Base-by-base conservation (phyloP, 1,140 invertebrate species). In the Drosophila tsacasi region DNA sequence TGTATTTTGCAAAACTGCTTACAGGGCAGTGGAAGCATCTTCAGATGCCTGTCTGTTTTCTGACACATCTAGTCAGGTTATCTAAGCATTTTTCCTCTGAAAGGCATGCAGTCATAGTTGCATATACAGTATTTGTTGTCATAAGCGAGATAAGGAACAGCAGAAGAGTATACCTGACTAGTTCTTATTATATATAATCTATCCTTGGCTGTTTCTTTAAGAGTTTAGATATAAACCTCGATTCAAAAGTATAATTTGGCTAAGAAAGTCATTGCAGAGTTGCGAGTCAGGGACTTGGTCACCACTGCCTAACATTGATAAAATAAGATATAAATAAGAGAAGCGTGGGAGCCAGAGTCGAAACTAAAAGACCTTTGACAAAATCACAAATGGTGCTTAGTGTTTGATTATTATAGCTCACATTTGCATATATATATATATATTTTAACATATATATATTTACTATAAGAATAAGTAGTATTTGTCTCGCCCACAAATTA, bases 401-500 rank as follows among this genome's bases (percentile, higher is more conserved):
- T 2, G 25, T n/a, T 30, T 52, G 19, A 35, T 32, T 30, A 52
- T 15, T 21, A 32, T 19, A 32, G 12, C 13, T 21, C 27, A 15
- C 44, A 23, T 15, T 47, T 23, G 0, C 6, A 47, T 8, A 13
- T 3, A 12, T 21, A 12, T 13, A 21, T 7, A 17, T 27, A 17
- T 13, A 15, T 21, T 5, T 46, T n/a, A n/a, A n/a, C n/a, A 0
- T 9, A 17, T 3, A 21, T 32, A 12, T 35, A 12, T 12, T 10
- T 10, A 25, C 2, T 27, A 27, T 6, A 1, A 5, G 35, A 17
- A 7, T 39, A 55, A n/a, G 32, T 55, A 9, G 13, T 55, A 10
- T 37, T 35, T 55, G 32, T 37, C 52, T 55, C 32, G 9, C 46
- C 19, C 50, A 23, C 62, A 40, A 60, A 64, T 64, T 42, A 62